Percentiles rank a stretch among this genome's conserved stretches.
Conservation (phyloP, 2,797 vertebrate species). For the Enteromius anoplus region DNA sequence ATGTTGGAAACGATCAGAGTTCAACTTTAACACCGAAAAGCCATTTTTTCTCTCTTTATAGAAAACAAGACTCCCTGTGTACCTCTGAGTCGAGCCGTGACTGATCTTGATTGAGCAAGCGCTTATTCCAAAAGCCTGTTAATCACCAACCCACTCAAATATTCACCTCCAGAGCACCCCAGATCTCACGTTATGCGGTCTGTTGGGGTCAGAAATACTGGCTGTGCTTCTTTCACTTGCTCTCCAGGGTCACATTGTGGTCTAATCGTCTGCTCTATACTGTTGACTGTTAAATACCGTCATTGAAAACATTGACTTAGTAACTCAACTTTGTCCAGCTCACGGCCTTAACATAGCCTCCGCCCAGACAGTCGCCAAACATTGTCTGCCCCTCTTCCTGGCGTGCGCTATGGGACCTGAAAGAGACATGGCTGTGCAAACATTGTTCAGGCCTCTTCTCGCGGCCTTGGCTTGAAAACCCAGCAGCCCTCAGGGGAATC, state of each 20-base stretch:
- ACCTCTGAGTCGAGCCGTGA: conserved; percentile 37
- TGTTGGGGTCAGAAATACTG: conserved; percentile 39
- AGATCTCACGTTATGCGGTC: conserved; percentile 45
- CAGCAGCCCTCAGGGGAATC: conserved; percentile 10
- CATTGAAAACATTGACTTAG: conserved; percentile 57
- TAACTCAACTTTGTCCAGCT: conserved; percentile 46
- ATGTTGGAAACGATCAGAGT: background rate
- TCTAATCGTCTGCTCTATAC: conserved; percentile 27
- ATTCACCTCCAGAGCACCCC: conserved; percentile 25
- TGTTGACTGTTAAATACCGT: conserved; percentile 54
- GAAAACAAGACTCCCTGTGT: conserved; percentile 36
- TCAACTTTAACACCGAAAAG: conserved; percentile 29
- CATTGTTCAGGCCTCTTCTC: conserved; percentile 39
- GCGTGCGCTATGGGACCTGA: conserved; percentile 47
- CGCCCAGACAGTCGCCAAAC: conserved; percentile 63
- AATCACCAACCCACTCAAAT: conserved; percentile 36
- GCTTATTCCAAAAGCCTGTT: conserved; percentile 28
- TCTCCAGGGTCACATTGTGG: conserved; percentile 48
- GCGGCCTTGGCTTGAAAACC: background rate
- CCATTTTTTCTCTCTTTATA: conserved; percentile 29
- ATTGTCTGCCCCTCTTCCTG: conserved; percentile 60
- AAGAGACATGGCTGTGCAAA: conserved; percentile 58
- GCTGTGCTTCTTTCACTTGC: conserved; percentile 26
- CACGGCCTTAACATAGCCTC: conserved; percentile 49
- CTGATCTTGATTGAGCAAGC: conserved; percentile 30